These are phyloP conservation scores for Percopsis transmontana DNA, from an alignment of 2,113 vertebrate genomes.

Conservation along the genomic window DNA sequence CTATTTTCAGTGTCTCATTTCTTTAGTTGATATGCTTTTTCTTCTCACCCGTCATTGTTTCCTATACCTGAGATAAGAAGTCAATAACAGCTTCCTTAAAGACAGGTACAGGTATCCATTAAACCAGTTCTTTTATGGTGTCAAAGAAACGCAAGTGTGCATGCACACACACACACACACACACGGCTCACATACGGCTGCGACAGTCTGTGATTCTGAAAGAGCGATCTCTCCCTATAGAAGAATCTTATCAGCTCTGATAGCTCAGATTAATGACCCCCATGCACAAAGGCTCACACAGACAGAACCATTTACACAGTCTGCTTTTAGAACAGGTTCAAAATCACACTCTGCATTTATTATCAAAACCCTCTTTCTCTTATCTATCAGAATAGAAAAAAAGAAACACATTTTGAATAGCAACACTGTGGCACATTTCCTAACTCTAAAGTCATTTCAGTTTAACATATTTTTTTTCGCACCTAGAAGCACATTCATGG, in stretches of 20 bases:
- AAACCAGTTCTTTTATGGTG: constrained; percentile 59
- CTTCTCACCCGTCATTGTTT: constrained; percentile 47
- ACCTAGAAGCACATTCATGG: constrained; percentile 10
- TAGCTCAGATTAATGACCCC: constrained; percentile 68
- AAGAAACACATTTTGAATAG: constrained; percentile 20
- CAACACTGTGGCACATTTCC: constrained; percentile 3
- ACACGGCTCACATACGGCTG: constrained; percentile 1
- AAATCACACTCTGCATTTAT: constrained; percentile 36
- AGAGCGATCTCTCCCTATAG: constrained; percentile 45
- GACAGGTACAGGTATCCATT: constrained; percentile 57
- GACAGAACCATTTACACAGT: constrained; percentile 52
- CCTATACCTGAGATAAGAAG: constrained; percentile 54
- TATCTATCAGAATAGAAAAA: constrained; percentile 33
- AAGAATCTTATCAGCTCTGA: constrained; percentile 60
- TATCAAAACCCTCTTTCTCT: constrained; percentile 20
- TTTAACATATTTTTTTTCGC: constrained; percentile 20
- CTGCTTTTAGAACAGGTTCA: constrained; percentile 45
- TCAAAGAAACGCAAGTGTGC: constrained; percentile 2
- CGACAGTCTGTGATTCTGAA: constrained; percentile 13
- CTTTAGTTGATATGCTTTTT: constrained; percentile 32
- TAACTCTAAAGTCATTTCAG: constrained; percentile 5
- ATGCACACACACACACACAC: constrained; percentile 16
- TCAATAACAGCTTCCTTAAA: constrained; percentile 40
- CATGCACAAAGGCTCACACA: constrained; percentile 57
- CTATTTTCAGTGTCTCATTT: constrained; percentile 14